phyloP scores from a whole-genome alignment of 1,140 invertebrate genomes.

The Aleiodes sp. region DNA sequence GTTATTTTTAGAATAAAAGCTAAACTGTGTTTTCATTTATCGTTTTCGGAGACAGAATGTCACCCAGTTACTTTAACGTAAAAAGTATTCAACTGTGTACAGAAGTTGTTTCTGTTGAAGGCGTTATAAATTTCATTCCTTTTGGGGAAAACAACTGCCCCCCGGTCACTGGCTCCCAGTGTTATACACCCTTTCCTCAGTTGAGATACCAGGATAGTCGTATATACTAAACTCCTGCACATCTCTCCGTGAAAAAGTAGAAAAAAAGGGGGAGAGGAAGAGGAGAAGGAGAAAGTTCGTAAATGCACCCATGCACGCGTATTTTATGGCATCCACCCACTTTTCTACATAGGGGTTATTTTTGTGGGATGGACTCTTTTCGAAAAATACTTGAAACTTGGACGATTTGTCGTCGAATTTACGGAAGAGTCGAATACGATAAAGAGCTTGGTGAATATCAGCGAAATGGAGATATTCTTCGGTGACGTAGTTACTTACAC shows the following conservation, averaged over 20 bases:
- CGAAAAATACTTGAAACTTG: conserved; percentile 58
- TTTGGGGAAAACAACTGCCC: conserved; percentile 48
- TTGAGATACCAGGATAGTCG: background rate
- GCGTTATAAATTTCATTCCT: conserved; percentile 51
- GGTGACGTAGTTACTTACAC: too few species aligned
- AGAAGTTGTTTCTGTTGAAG: conserved; percentile 22
- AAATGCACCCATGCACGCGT: conserved; percentile 54
- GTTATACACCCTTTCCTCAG: conserved; percentile 29
- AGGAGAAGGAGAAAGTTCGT: conserved; percentile 35
- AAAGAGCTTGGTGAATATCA: too few species aligned
- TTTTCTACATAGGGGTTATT: conserved; percentile 41
- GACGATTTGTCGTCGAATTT: conserved; percentile 48
- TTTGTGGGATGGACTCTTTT: conserved; percentile 45
- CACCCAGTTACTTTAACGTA: background rate
- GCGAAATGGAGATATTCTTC: background rate
- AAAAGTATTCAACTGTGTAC: background rate
- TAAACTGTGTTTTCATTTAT: too few species aligned
- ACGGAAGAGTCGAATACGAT: conserved; percentile 45
- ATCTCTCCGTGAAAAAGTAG: conserved; percentile 1
- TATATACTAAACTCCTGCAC: background rate
- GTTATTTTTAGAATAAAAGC: too few species aligned
- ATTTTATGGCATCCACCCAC: conserved; percentile 49
- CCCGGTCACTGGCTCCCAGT: conserved; percentile 15
- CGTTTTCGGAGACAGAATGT: background rate
- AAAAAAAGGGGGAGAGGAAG: too few species aligned